Evolutionary conservation across 2,888 invertebrate genomes (phyloP).

Genomic region (Bombyx huttoni): DNA sequence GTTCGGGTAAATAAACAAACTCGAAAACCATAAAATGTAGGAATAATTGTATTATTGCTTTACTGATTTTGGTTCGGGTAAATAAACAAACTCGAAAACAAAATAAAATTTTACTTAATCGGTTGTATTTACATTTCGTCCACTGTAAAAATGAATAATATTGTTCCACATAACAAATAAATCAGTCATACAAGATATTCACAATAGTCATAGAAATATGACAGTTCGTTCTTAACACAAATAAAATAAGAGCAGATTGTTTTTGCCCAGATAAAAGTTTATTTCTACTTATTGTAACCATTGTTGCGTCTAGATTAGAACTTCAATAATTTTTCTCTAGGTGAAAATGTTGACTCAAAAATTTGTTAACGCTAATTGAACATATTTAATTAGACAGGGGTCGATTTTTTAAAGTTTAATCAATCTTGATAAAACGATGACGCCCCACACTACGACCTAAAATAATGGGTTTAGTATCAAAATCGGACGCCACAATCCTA

Average conservation of each 20-base stretch:
- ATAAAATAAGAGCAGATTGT: conserved; percentile 60
- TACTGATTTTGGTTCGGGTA: conserved; percentile 10
- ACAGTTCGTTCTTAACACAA: conserved; percentile 60
- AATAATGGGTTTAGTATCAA: conserved; percentile 44
- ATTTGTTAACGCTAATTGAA: conserved; percentile 20
- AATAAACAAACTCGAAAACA: conserved; percentile 68
- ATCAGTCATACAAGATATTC: conserved; percentile 70
- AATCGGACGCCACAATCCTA: conserved; percentile 25
- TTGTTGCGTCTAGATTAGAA: too few species aligned
- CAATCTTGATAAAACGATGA: conserved; percentile 21
- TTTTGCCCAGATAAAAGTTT: conserved; percentile 32
- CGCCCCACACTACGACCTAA: conserved; percentile 37
- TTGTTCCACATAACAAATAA: conserved; percentile 72
- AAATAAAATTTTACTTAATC: conserved; percentile 72
- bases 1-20: conserved; percentile 53
- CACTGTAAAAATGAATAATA: conserved; percentile 68
- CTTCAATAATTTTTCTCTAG: too few species aligned
- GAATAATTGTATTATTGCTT: not conserved
- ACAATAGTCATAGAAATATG: conserved; percentile 59
- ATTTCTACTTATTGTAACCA: not conserved
- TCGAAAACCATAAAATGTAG: conserved; percentile 42
- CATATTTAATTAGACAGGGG: conserved; percentile 43
- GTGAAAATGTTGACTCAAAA: too few species aligned
- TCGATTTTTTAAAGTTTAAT: conserved; percentile 5
- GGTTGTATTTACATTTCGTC: conserved; percentile 73